These are phyloP conservation scores for Paraplagusia blochii DNA, from an alignment of 2,113 vertebrate genomes.

Conservation along the genomic window DNA sequence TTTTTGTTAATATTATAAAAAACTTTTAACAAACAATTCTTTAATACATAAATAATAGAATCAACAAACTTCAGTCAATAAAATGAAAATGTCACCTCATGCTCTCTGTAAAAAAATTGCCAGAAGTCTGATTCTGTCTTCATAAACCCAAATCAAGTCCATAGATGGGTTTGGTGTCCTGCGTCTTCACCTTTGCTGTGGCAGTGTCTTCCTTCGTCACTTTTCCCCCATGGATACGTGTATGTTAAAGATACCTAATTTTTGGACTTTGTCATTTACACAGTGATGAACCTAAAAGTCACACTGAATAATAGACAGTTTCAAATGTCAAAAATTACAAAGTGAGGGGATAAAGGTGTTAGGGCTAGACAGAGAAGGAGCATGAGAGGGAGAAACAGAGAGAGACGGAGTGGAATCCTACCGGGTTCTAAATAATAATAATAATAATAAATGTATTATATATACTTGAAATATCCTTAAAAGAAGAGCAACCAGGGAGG, in stretches of 20 bases:
- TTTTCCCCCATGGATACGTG: conserved; percentile 76
- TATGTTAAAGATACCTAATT: conserved; percentile 84
- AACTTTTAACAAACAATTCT: too few species aligned
- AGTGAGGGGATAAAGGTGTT: conserved; percentile 78
- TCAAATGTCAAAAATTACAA: conserved; percentile 84
- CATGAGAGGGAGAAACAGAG: conserved; percentile 22
- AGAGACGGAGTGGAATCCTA: too few species aligned
- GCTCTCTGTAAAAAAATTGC: too few species aligned
- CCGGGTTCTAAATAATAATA: too few species aligned
- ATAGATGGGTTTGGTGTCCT: conserved; percentile 63
- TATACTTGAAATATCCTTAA: too few species aligned
- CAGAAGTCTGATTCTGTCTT: too few species aligned
- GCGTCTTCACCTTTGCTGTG: conserved; percentile 6
- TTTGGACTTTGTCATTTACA: conserved; percentile 82
- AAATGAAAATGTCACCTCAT: too few species aligned
- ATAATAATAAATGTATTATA: too few species aligned
- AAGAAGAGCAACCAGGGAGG: too few species aligned
- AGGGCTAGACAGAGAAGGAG: conserved; percentile 1
- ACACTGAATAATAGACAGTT: conserved; percentile 82
- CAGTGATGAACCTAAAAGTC: conserved; percentile 82
- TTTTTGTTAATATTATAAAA: too few species aligned
- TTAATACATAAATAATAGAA: too few species aligned
- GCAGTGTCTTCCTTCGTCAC: background rate
- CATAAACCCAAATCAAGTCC: conserved; percentile 64
- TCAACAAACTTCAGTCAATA: too few species aligned